Evolutionary conservation across 30 jellyfish, hydroid and myxozoan species (phyloP).

Genomic region (Catostylus mosaicus): DNA sequence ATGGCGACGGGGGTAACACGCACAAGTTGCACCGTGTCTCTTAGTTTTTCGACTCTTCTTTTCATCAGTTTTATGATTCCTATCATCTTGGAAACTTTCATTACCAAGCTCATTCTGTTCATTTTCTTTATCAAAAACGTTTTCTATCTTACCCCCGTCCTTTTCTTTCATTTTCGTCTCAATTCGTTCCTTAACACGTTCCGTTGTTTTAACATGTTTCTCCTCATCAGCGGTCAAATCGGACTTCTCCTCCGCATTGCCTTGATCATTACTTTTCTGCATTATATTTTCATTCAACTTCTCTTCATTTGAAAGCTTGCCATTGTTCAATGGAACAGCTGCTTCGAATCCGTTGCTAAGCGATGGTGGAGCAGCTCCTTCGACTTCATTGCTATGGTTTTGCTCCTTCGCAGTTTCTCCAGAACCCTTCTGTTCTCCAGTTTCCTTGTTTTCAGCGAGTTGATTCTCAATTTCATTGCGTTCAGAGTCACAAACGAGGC

Average conservation of each 20-base stretch:
- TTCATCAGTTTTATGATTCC: not conserved
- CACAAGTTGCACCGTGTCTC: not conserved
- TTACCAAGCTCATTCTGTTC: not conserved
- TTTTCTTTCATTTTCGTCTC: not conserved
- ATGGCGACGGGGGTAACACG: slow-evolving; percentile 1
- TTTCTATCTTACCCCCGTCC: slow-evolving; percentile 32
- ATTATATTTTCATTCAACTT: not conserved
- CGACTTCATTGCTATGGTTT: not conserved
- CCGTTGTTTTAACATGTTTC: not conserved
- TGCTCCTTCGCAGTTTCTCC: slow-evolving; percentile 7
- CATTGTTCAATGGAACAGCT: not conserved
- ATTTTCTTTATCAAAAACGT: not conserved
- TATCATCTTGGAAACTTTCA: not conserved
- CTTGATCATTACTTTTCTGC: not conserved
- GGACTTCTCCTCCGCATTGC: not conserved
- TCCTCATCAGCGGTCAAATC: not conserved
- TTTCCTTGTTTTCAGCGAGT: not conserved
- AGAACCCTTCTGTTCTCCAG: not conserved
- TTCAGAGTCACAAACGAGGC: not conserved
- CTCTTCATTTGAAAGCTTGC: not conserved
- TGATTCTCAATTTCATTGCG: not conserved
- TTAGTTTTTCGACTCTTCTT: not conserved
- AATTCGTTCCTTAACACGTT: not conserved
- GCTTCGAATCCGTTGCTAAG: not conserved
- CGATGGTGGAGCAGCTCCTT: not conserved